Evolutionary conservation across 30 jellyfish, hydroid and myxozoan species (phyloP).

Genomic region (Mastigias papua): DNA sequence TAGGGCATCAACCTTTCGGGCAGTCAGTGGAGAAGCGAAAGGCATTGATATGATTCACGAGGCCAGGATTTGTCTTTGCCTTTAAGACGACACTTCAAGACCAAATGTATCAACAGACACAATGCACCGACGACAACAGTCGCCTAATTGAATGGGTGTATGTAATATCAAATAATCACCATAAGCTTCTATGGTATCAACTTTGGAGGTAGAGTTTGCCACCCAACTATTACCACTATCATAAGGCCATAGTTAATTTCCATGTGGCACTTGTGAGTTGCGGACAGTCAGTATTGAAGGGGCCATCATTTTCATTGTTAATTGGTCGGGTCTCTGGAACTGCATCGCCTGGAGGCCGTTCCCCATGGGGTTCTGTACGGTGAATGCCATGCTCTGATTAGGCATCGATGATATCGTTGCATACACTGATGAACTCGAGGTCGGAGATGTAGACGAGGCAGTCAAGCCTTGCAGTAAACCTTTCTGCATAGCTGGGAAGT

Average conservation of each 20-base stretch:
- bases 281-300: conserved; percentile 83
- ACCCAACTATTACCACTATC: no score
- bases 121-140: no score
- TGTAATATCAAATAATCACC: no score
- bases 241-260: conserved; percentile 65
- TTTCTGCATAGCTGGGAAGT: conserved; percentile 88
- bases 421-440: conserved; percentile 79
- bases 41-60: no score
- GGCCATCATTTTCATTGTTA: conserved; percentile 97
- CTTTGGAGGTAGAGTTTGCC: no score
- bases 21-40: no score
- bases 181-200: no score
- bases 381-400: conserved; percentile 88
- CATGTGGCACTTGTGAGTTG: conserved; percentile 95
- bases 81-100: no score
- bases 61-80: no score
- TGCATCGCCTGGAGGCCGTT: conserved; percentile 90
- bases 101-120: no score
- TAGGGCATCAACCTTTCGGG: no score
- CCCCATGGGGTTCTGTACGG: conserved; percentile 87
- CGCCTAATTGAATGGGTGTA: no score
- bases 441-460: conserved; percentile 89
- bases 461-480: conserved; percentile 80
- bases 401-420: conserved; percentile 91
- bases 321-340: conserved; percentile 95